phyloP scores from a whole-genome alignment of 2,113 vertebrate genomes.

The Bufo gargarizans region DNA sequence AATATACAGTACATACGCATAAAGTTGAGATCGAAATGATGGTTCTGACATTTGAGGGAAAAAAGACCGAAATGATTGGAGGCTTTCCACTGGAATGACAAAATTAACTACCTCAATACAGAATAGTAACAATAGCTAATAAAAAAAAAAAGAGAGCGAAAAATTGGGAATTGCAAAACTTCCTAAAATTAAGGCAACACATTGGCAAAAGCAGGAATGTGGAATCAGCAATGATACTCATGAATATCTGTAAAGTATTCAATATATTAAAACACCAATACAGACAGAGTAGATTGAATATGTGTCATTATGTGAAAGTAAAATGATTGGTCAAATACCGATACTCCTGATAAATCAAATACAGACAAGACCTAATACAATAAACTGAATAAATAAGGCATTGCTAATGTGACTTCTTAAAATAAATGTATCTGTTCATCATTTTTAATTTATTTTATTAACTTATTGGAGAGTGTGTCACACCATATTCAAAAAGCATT shows the following conservation, averaged over 20 bases:
- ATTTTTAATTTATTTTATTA: not conserved
- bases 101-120: constrained; percentile 34
- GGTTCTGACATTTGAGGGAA: constrained; percentile 68
- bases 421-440: not conserved
- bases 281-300: not conserved
- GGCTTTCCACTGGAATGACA: constrained; percentile 39
- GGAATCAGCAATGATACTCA: not conserved
- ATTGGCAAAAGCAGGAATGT: not conserved
- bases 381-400: not conserved
- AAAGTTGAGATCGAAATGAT: constrained; percentile 71
- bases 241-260: not conserved
- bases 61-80: constrained; percentile 44
- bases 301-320: not conserved
- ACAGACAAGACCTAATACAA: not conserved
- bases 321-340: not conserved
- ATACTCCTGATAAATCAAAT: not conserved
- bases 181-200: constrained; percentile 20
- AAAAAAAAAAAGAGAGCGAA: constrained; percentile 13
- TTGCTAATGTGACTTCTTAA: not conserved
- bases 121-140: constrained; percentile 20
- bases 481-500: not conserved
- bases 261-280: not conserved
- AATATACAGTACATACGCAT: constrained; percentile 71
- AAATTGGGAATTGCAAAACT: constrained; percentile 14
- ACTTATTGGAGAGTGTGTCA: not conserved